These are phyloP conservation scores for Engystomops pustulosus DNA, from an alignment of 2,113 vertebrate species.

Conservation along the genomic window DNA sequence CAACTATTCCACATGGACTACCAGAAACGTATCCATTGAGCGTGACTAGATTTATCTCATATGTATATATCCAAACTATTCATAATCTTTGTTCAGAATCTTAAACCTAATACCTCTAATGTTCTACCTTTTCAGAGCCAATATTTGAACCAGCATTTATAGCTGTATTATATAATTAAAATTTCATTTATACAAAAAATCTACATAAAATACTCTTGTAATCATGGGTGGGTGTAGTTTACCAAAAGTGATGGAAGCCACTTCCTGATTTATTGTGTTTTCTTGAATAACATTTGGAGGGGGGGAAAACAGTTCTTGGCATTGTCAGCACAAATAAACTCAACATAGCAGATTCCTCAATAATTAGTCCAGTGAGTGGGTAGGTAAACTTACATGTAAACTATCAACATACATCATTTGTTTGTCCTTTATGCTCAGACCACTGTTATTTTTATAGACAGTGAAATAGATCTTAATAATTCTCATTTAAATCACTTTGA, in stretches of 20 bases:
- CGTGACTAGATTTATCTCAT: too few relatives aligned
- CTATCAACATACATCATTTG: background rate
- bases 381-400: background rate
- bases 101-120: too few relatives aligned
- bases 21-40: too few relatives aligned
- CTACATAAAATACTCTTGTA: background rate
- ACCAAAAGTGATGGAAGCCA: background rate
- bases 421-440: too few relatives aligned
- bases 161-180: background rate
- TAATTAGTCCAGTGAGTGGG: constrained; percentile 22
- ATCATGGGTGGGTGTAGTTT: background rate
- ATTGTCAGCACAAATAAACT: constrained; percentile 25
- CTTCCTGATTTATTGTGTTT: constrained; percentile 43
- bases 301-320: background rate
- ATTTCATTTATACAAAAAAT: background rate
- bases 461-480: too few relatives aligned
- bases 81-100: too few relatives aligned
- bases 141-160: too few relatives aligned
- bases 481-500: too few relatives aligned
- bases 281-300: constrained; percentile 5
- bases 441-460: too few relatives aligned
- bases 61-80: too few relatives aligned
- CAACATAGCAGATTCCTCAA: constrained; percentile 37
- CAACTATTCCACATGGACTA: too few relatives aligned
- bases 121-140: background rate